Evolutionary conservation across 2,888 invertebrate species (phyloP), one percentile per base, ranked within the genome.

Genomic region (Drosophila acutilabella): DNA sequence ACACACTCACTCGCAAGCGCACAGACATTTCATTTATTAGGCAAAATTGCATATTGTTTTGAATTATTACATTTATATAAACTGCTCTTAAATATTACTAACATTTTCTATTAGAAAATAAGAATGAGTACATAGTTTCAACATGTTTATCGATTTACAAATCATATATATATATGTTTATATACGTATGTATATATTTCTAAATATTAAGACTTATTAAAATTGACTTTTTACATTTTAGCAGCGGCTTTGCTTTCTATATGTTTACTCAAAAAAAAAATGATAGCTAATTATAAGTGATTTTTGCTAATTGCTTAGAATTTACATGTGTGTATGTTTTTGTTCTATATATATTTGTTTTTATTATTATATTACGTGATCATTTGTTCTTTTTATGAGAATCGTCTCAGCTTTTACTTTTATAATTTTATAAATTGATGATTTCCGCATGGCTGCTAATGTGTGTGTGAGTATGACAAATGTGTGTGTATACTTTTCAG

Each of bases 211-310:
- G 40, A 41, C 54, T 33, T 74, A 74, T 65, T 81, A 77, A 83
- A 83, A 83, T 83, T 83, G 82, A 83, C 87, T 83, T 83, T 86
- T 83, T 83, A 83, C 84, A 83, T 64, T 68, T 74, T 50, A 50
- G 36, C 50, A 67, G 76, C 61, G 71, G 71, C 42, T 71, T 45
- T 74, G 23, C 57, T 48, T 51, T 33, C 41, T 64, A 44, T 8
- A 26, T 42, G 18, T 52, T 26, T 52, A 52, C 20, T 33, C 33
- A 52, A 57, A 62, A 45, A 52, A 52, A 48, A 45, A 58, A n/a
- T 14, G 16, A 48, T 36, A 18, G 41, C 20, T 47, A 45, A 60
- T 53, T 56, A 26, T 33, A 23, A 38, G 41, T 54, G 18, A 52
- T 30, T 64, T 50, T 44, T 8, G 40, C 18, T 68, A 48, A 36